Evolutionary conservation across 2,113 vertebrate species (phyloP), one percentile per base, ranked within the genome.

Genomic region (Cephalopterus ornatus): DNA sequence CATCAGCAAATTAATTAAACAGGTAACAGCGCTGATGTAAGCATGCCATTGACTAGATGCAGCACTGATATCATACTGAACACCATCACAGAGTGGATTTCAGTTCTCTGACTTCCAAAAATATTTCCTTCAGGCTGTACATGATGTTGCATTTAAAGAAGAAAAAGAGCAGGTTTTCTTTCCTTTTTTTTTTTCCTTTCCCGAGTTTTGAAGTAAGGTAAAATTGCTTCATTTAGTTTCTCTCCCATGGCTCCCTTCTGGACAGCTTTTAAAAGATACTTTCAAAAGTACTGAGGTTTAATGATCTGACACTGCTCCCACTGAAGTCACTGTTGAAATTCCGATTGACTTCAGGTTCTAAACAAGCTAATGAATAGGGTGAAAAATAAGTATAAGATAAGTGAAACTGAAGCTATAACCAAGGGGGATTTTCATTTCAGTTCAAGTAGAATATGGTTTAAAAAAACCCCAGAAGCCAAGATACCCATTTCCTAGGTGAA

Each of bases 91-190:
- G 37, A 52, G 27, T 5, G 26, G 39, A 85, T 89, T 91, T 93
- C 52, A 49, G 30, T 82, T 63, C 32, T 87, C 59, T 63, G 47
- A 63, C 56, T 91, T 85, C 33, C 39, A 55, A 85, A 94, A 95
- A 59, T 68, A 91, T 71, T 93, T 93, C 79, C 81, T 95, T 91
- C 44, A 76, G 81, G 52, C 80, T 94, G 50, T 89, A 93, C 62
- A 93, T 41, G 70, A 61, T 78, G 47, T 19, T 88, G 49, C 52
- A 75, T 92, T 88, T 93, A 88, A 82, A 94, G 30, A 91, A 71
- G 39, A 88, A 89, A 73, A 95, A 67, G 42, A 62, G 3, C 4
- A 84, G 9, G 6, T 17, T 55, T 92, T 9, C 8, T 50, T 73
- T 28, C 0, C 4, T 15, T 5, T 28, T n/a, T 52, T 32, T 32